A percentile compares a stretch with the other conserved stretches of the same genome.
phyloP scores from a whole-genome alignment of 30 jellyfish, hydroid and myxozoan species.

The Chrysaora quinquecirrha region DNA sequence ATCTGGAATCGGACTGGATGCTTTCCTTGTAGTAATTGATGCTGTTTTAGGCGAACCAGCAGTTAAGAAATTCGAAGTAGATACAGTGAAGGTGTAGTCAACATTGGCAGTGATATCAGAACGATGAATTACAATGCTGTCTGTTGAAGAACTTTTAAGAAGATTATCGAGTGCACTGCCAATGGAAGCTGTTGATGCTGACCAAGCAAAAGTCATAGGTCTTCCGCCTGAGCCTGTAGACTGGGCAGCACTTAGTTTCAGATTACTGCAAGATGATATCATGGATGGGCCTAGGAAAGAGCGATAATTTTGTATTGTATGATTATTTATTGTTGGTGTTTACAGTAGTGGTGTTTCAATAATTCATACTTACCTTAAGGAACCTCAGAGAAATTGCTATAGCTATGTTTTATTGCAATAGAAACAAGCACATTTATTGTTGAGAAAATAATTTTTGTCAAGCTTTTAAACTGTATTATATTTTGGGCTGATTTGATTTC shows the following conservation, averaged over 20 bases:
- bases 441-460: too few species aligned
- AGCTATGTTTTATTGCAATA: too few species aligned
- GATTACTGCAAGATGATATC: conserved; percentile 1
- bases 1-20: conserved; percentile 5
- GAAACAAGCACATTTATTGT: too few species aligned
- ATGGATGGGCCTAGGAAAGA: not conserved
- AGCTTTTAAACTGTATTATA: too few species aligned
- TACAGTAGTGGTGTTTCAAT: too few species aligned
- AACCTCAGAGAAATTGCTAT: too few species aligned
- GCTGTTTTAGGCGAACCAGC: not conserved
- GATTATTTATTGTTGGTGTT: too few species aligned
- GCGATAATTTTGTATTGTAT: too few species aligned
- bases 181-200: not conserved
- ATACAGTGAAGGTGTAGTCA: conserved; percentile 2
- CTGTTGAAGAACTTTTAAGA: not conserved
- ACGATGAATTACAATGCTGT: not conserved
- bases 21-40: not conserved
- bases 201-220: not conserved
- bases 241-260: conserved; percentile 1
- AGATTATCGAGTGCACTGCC: not conserved
- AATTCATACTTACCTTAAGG: too few species aligned
- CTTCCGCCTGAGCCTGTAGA: conserved; percentile 6
- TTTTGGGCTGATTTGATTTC: too few species aligned
- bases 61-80: not conserved
- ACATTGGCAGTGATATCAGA: not conserved